Conservation (phyloP, 2,797 vertebrate species). For the Emydoidea blandingii region DNA sequence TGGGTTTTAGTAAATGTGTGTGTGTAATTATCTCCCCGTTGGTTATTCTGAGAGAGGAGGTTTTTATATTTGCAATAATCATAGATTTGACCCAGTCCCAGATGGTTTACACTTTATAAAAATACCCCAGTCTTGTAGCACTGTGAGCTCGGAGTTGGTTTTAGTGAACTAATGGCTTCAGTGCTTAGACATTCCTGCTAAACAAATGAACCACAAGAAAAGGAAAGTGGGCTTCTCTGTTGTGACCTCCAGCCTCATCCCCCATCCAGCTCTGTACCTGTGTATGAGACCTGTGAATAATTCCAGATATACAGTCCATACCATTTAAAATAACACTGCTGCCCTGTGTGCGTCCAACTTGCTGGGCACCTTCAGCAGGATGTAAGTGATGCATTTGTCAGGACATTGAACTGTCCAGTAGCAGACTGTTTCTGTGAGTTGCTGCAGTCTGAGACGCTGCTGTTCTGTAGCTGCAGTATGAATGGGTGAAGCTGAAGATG, state of each 20-base stretch:
- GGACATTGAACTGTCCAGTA: neutral
- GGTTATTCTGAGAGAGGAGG: neutral
- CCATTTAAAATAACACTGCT: neutral
- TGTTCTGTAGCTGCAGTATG: neutral
- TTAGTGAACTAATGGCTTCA: neutral
- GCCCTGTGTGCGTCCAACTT: neutral
- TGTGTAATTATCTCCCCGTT: neutral
- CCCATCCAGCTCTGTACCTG: neutral
- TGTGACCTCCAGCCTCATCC: neutral
- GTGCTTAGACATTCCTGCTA: neutral
- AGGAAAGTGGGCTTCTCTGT: neutral
- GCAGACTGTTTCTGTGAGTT: neutral
- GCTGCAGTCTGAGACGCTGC: neutral
- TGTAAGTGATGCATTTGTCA: neutral
- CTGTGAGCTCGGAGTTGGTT: neutral
- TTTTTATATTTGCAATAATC: neutral
- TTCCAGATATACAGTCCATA: neutral
- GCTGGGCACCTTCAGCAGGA: neutral
- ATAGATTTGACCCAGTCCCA: neutral
- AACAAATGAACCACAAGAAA: neutral
- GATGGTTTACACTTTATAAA: neutral
- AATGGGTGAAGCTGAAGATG: neutral
- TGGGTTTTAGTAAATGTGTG: neutral
- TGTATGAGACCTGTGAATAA: neutral
- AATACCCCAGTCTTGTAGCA: neutral